A percentile compares a stretch with the other conserved stretches of the same genome.
Evolutionary conservation across 2,113 vertebrate genomes (phyloP).

Genomic region (Limnothrissa miodon): DNA sequence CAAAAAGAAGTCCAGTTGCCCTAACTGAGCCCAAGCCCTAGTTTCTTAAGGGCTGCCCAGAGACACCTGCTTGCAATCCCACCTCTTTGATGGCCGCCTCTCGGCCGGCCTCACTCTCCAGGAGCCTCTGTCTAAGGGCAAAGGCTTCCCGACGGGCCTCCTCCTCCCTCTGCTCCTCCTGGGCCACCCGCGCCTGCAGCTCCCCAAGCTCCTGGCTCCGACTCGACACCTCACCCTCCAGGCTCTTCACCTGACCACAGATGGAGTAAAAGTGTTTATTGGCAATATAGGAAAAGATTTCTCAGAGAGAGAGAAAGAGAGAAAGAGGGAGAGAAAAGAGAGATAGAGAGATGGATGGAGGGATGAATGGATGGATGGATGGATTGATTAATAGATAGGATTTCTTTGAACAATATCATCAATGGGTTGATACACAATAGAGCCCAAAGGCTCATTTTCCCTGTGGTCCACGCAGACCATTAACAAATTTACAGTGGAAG

Average conservation of each 20-base stretch:
- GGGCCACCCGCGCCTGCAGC: conserved; percentile 65
- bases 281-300: too few species aligned
- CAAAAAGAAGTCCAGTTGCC: too few species aligned
- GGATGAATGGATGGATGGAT: too few species aligned
- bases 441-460: too few species aligned
- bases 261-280: too few species aligned
- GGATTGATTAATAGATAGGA: too few species aligned
- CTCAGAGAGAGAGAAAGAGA: too few species aligned
- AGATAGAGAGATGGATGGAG: too few species aligned
- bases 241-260: conserved; percentile 71
- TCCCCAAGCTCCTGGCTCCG: conserved; percentile 64
- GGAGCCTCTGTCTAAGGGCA: conserved; percentile 61
- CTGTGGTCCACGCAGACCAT: not conserved
- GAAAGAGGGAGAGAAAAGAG: too few species aligned
- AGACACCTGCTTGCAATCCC: not conserved
- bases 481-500: not conserved
- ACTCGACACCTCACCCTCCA: conserved; percentile 68
- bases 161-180: conserved; percentile 67
- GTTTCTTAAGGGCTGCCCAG: too few species aligned
- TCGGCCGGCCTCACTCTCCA: conserved; percentile 65
- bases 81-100: conserved; percentile 76
- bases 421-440: too few species aligned
- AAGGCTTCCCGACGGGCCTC: conserved; percentile 62
- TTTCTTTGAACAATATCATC: too few species aligned
- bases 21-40: not conserved